phyloP scores from a whole-genome alignment of 1,140 invertebrate species.

The Heliothis virescens region DNA sequence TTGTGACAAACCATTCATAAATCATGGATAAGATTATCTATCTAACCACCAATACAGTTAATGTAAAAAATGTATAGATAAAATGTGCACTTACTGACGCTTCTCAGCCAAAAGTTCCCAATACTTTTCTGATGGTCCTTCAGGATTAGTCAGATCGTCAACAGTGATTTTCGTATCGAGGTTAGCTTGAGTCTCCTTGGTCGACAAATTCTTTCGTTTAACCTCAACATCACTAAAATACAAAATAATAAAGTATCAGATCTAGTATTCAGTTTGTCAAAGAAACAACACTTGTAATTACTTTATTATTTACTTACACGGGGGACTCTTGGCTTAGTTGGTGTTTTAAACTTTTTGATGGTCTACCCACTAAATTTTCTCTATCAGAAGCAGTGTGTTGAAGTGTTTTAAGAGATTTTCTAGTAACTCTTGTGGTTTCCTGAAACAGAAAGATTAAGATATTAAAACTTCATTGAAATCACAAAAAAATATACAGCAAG shows the following conservation, averaged over 20 bases:
- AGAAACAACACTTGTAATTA: background rate
- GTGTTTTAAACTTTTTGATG: slow-evolving; percentile 78
- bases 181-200: slow-evolving; percentile 87
- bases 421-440: slow-evolving; percentile 70
- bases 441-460: slow-evolving; percentile 44
- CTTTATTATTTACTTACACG: slow-evolving; percentile 62
- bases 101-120: slow-evolving; percentile 90
- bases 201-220: slow-evolving; percentile 76
- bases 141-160: slow-evolving; percentile 88
- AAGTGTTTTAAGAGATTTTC: slow-evolving; percentile 88
- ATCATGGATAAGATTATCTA: no score
- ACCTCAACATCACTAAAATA: slow-evolving; percentile 73
- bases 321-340: slow-evolving; percentile 73
- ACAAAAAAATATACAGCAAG: background rate
- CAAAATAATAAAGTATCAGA: slow-evolving; percentile 47
- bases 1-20: no score
- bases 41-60: no score
- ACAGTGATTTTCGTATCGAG: slow-evolving; percentile 84
- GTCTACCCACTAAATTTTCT: slow-evolving; percentile 89
- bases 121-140: slow-evolving; percentile 88
- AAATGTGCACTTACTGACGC: slow-evolving; percentile 80
- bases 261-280: background rate
- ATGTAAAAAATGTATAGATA: no score
- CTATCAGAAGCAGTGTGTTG: slow-evolving; percentile 88
- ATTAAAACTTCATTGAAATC: slow-evolving; percentile 29